Conservation (phyloP, 23 tunicate species). For the Styela clava region DNA sequence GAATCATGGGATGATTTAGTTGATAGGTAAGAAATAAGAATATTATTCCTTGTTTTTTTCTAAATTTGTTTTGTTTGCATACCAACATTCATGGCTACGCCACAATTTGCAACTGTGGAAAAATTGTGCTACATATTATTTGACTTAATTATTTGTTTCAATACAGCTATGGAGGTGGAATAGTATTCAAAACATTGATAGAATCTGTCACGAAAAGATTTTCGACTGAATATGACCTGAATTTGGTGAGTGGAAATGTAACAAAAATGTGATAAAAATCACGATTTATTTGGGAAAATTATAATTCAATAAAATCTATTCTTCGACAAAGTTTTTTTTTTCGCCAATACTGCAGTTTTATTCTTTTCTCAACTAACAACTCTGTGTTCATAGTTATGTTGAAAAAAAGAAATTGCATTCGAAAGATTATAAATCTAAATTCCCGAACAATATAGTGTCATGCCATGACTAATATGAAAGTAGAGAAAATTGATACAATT, state of each 20-base stretch:
- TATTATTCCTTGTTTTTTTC: too few relatives aligned
- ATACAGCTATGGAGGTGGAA: constrained; percentile 34
- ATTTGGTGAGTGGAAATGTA: constrained; percentile 53
- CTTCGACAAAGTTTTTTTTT: too few relatives aligned
- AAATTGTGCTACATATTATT: too few relatives aligned
- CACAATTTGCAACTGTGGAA: too few relatives aligned
- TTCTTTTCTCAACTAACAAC: too few relatives aligned
- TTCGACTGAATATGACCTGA: constrained; percentile 45
- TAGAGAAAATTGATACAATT: neutral
- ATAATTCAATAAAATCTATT: neutral
- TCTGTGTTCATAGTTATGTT: neutral
- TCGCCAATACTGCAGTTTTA: too few relatives aligned
- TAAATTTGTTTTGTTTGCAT: too few relatives aligned
- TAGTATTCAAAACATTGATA: constrained; percentile 42
- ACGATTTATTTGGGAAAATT: neutral
- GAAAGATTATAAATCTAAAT: neutral
- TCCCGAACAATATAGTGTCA: neutral
- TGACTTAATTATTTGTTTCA: too few relatives aligned
- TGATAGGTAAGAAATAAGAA: neutral
- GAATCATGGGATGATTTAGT: constrained; percentile 38
- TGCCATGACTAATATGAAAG: neutral
- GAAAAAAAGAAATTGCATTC: neutral
- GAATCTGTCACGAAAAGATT: constrained; percentile 17
- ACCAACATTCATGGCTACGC: too few relatives aligned
- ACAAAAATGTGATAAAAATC: neutral